These are phyloP conservation scores for Athene noctua DNA, from an alignment of 2,113 vertebrate genomes.

Conservation along the genomic window DNA sequence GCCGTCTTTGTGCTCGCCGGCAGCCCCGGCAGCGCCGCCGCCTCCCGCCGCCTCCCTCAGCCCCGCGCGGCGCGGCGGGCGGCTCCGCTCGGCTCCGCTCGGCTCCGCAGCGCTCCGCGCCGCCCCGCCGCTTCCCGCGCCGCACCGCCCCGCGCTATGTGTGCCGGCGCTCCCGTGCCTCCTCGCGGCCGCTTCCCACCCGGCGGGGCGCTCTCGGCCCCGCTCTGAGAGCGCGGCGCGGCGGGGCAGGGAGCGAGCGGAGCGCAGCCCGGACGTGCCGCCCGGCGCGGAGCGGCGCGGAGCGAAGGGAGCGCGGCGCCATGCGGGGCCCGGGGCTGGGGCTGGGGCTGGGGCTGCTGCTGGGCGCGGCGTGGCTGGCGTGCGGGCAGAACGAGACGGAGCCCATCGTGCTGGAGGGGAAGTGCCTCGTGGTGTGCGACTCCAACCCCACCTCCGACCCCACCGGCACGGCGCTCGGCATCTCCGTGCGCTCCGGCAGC, in stretches of 20 bases:
- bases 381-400: constrained; percentile 93
- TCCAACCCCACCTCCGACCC: constrained; percentile 94
- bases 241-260: constrained; percentile 47
- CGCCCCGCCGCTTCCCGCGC: background rate
- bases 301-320: background rate
- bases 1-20: constrained; percentile 80
- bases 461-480: constrained; percentile 92
- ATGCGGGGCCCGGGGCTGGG: constrained; percentile 12
- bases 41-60: constrained; percentile 85
- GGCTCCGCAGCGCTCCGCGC: background rate
- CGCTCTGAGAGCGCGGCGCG: constrained; percentile 63
- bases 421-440: constrained; percentile 96
- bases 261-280: constrained; percentile 32
- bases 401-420: constrained; percentile 93
- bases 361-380: constrained; percentile 80
- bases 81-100: constrained; percentile 50
- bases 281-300: constrained; percentile 52
- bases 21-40: constrained; percentile 76
- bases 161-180: constrained; percentile 68
- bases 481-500: constrained; percentile 93
- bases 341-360: constrained; percentile 70
- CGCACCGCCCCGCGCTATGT: constrained; percentile 76
- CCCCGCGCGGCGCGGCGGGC: constrained; percentile 73
- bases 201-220: constrained; percentile 52
- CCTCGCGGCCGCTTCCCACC: constrained; percentile 71